Evolutionary conservation across 1,140 invertebrate species (phyloP), one percentile per base, ranked within the genome.

Genomic region (Pantala flavescens): DNA sequence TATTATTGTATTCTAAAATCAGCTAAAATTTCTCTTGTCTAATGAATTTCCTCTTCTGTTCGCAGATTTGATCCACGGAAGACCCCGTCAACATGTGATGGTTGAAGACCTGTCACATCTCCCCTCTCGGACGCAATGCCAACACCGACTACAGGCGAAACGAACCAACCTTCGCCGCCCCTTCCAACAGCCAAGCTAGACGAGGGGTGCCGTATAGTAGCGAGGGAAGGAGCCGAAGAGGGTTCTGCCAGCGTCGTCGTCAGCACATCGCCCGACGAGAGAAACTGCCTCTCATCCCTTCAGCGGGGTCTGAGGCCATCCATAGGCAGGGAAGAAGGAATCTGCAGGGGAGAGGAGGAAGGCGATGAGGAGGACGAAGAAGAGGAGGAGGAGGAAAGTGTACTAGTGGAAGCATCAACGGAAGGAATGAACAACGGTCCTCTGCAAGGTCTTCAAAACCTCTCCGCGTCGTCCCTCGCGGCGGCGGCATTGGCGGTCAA

Each of bases 301-400:
- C 49, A 63, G 49, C 14, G 49, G 49, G 12, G 14, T 3, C 14
- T 3, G 49, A 63, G 16, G 16, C 12, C 49, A 63, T 16, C 16
- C 16, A 12, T 3, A 5, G 49, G 49, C n/a, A 21, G 49, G 16
- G 49, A 21, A 63, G 49, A 21, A 21, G 49, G 49, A 21, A 7
- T 16, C 16, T 5, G 14, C 14, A 16, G 49, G 49, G n/a, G 49
- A 3, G 5, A 19, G n/a, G 49, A 63, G n/a, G 14, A 19, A 21
- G 49, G 49, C 49, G 49, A 63, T 63, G 49, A 63, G 49, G 49
- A 63, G 49, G 49, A 63, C 49, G 49, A 63, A 63, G 49, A 63
- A 21, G 49, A 63, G 49, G 49, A 63, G n/a, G 49, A 63, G 49
- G 49, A 63, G 49, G 49, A 63, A 63, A 63, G n/a, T 63, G 49